A percentile compares a stretch with the other conserved stretches of the same genome.
phyloP scores from a whole-genome alignment of 35 echinoderm and acorn worm species.

The Apostichopus parvimensis region DNA sequence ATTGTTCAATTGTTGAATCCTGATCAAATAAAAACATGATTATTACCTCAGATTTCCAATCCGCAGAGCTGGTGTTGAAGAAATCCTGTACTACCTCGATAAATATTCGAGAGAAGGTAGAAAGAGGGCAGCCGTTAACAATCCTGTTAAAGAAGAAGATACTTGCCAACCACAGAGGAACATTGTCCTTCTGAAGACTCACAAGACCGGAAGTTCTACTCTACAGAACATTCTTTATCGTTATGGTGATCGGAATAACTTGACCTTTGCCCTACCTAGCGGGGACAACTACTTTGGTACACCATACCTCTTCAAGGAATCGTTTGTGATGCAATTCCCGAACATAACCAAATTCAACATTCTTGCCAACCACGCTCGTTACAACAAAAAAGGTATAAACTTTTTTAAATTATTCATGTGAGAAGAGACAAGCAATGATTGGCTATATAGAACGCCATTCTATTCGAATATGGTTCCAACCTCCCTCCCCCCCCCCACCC shows the following conservation, averaged over 20 bases:
- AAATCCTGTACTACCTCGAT: neutral
- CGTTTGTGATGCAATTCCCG: neutral
- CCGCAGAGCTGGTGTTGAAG: neutral
- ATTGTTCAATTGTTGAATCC: no score
- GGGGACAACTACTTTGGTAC: slow-evolving; percentile 29
- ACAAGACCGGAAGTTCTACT: slow-evolving; percentile 78
- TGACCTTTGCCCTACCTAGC: slow-evolving; percentile 66
- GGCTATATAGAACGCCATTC: no score
- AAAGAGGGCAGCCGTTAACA: neutral
- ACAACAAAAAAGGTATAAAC: neutral
- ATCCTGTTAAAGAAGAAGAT: neutral
- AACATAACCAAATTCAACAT: slow-evolving; percentile 45
- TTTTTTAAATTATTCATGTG: no score
- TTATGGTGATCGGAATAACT: slow-evolving; percentile 59
- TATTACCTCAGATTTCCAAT: neutral
- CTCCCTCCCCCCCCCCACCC: neutral
- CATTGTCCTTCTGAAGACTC: slow-evolving; percentile 69
- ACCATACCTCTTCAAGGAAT: slow-evolving; percentile 20
- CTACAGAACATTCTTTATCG: slow-evolving; percentile 72
- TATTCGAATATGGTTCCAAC: neutral
- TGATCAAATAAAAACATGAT: no score
- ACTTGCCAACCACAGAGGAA: slow-evolving; percentile 53
- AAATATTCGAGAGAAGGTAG: neutral
- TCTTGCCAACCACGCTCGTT: slow-evolving; percentile 58
- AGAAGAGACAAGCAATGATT: no score